A percentile compares a stretch with the other conserved stretches of the same genome.
These are phyloP conservation scores for Alviniconcha marisindica DNA, from an alignment of 1,140 invertebrate genomes.

Conservation along the genomic window DNA sequence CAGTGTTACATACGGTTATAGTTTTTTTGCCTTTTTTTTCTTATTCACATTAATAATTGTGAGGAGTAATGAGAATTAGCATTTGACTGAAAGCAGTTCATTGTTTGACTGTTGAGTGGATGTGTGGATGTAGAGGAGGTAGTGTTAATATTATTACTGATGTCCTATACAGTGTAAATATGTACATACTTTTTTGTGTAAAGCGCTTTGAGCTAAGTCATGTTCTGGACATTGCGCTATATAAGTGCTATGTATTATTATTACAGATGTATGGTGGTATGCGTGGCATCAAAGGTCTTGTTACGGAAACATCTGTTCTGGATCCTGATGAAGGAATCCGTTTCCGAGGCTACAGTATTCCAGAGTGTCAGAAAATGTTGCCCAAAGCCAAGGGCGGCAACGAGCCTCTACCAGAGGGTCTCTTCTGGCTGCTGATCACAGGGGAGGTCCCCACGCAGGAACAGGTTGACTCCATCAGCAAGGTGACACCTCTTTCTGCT, in stretches of 20 bases:
- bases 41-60: no score
- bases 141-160: no score
- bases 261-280: slow-evolving; percentile 97
- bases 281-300: slow-evolving; percentile 95
- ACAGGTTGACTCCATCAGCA: slow-evolving; percentile 85
- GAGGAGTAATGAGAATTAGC: no score
- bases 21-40: no score
- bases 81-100: no score
- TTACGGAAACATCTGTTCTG: slow-evolving; percentile 96
- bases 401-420: slow-evolving; percentile 95
- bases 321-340: slow-evolving; percentile 97
- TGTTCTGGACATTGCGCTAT: no score
- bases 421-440: slow-evolving; percentile 97
- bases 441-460: slow-evolving; percentile 92
- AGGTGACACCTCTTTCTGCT: slow-evolving; percentile 72
- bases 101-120: no score
- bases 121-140: no score
- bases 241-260: slow-evolving; percentile 9
- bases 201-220: no score
- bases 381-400: slow-evolving; percentile 90
- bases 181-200: no score
- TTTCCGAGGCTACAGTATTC: slow-evolving; percentile 96
- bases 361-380: slow-evolving; percentile 93
- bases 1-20: no score
- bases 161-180: no score